These are phyloP conservation scores for Acanthurus tractus DNA, from an alignment of 2,797 vertebrate genomes.

Conservation along the genomic window DNA sequence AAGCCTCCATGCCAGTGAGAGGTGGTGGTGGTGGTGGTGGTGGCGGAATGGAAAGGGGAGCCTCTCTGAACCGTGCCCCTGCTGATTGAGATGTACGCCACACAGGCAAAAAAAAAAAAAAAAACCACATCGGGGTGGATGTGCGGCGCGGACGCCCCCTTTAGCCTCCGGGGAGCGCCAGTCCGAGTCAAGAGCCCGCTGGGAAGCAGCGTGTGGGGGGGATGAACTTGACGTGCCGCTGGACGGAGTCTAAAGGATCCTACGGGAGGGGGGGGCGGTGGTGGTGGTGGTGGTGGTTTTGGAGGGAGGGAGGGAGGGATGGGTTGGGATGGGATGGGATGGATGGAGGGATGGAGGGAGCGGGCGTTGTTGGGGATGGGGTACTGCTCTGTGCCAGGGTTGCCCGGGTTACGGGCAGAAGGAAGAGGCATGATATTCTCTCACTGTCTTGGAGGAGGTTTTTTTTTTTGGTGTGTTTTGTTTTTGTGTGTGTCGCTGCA, in stretches of 20 bases:
- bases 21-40: slow-evolving; percentile 75
- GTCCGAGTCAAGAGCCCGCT: slow-evolving; percentile 84
- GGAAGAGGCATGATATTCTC: slow-evolving; percentile 83
- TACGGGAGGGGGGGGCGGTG: slow-evolving; percentile 56
- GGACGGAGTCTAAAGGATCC: slow-evolving; percentile 84
- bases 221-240: slow-evolving; percentile 87
- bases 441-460: slow-evolving; percentile 50
- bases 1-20: slow-evolving; percentile 68
- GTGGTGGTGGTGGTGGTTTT: slow-evolving; percentile 9
- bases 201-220: slow-evolving; percentile 83
- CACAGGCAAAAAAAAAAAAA: slow-evolving; percentile 58
- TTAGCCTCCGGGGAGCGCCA: slow-evolving; percentile 76
- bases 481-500: slow-evolving; percentile 66
- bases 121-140: slow-evolving; percentile 62
- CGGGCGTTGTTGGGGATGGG: slow-evolving; percentile 46
- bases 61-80: slow-evolving; percentile 78
- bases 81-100: slow-evolving; percentile 95
- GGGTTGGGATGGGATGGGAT: not conserved
- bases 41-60: slow-evolving; percentile 69
- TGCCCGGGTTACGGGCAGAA: slow-evolving; percentile 87
- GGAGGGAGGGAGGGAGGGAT: slow-evolving; percentile 25
- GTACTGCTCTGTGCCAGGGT: slow-evolving; percentile 83
- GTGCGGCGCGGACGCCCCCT: slow-evolving; percentile 67
- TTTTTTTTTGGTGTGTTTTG: slow-evolving; percentile 40
- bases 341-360: slow-evolving; percentile 40